Evolutionary conservation across 2,888 invertebrate genomes (phyloP).

Genomic region (Argyra leucocephala): DNA sequence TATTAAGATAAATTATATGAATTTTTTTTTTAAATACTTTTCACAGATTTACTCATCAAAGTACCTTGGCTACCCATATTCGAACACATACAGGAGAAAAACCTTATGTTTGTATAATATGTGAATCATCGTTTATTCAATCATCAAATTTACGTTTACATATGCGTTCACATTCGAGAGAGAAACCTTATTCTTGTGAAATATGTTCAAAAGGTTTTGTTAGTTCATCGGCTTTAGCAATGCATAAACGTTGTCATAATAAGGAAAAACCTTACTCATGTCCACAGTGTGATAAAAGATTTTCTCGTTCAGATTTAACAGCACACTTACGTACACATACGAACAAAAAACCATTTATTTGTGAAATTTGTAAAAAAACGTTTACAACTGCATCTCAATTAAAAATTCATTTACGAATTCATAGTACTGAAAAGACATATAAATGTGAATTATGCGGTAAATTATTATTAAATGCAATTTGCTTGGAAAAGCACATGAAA

Average conservation of each 20-base stretch:
- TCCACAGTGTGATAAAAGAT: conserved; percentile 49
- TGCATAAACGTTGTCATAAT: conserved; percentile 53
- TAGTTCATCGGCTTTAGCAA: conserved; percentile 45
- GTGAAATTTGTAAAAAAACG: conserved; percentile 36
- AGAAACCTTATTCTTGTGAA: conserved; percentile 31
- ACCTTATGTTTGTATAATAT: conserved; percentile 49
- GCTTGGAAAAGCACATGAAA: conserved; percentile 46
- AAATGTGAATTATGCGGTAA: conserved; percentile 40
- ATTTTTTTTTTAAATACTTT: background rate
- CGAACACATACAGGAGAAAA: conserved; percentile 55
- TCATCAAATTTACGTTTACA: conserved; percentile 47
- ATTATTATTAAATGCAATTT: conserved; percentile 20
- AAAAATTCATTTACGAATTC: conserved; percentile 39
- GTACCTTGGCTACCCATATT: conserved; percentile 51
- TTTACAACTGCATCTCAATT: conserved; percentile 41
- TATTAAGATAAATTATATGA: conserved; percentile 22
- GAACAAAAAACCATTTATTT: conserved; percentile 27
- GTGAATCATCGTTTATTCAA: conserved; percentile 53
- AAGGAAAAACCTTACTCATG: conserved; percentile 54
- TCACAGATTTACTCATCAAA: conserved; percentile 51
- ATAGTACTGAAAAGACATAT: conserved; percentile 41
- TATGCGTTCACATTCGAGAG: conserved; percentile 40
- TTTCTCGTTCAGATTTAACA: conserved; percentile 47
- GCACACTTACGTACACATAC: conserved; percentile 42
- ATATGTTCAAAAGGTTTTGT: conserved; percentile 37